These are phyloP conservation scores for Coptotermes formosanus DNA, from an alignment of 1,140 invertebrate species.

Conservation along the genomic window DNA sequence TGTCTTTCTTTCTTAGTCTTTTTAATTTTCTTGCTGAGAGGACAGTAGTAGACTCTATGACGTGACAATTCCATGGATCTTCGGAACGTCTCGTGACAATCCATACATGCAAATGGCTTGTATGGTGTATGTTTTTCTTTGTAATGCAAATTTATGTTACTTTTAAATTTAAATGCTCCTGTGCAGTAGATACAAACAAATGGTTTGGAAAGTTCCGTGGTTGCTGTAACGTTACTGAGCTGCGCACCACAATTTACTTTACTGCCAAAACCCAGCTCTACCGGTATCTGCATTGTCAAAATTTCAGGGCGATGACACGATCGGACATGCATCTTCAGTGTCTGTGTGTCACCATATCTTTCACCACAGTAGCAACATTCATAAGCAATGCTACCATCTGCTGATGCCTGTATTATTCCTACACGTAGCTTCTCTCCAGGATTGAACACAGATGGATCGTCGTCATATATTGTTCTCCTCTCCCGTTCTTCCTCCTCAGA, in stretches of 20 bases:
- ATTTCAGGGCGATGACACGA: conserved; percentile 23
- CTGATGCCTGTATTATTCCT: background rate
- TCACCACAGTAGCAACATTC: conserved; percentile 27
- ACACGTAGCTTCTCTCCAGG: conserved; percentile 28
- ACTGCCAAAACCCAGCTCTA: conserved; percentile 28
- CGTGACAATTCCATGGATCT: conserved; percentile 34
- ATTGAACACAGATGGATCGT: background rate
- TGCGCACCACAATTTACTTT: conserved; percentile 31
- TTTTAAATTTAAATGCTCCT: conserved; percentile 32
- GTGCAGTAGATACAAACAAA: conserved; percentile 34
- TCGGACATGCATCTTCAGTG: conserved; percentile 23
- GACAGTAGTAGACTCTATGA: conserved; percentile 35
- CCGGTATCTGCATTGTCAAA: conserved; percentile 26
- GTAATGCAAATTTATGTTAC: conserved; percentile 32
- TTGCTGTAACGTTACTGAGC: conserved; percentile 5
- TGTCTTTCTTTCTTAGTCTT: conserved; percentile 4
- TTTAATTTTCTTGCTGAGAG: conserved; percentile 26
- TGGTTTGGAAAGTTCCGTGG: conserved; percentile 28
- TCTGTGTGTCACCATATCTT: background rate
- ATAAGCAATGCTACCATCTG: conserved; percentile 21
- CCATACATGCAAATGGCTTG: conserved; percentile 33
- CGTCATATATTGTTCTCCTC: conserved; percentile 27
- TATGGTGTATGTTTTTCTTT: conserved; percentile 33
- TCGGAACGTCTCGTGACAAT: conserved; percentile 31
- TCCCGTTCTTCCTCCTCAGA: conserved; percentile 1